A percentile compares a stretch with the other conserved stretches of the same genome.
Evolutionary conservation across 1,140 invertebrate genomes (phyloP).

Genomic region (Procambarus virginalis): DNA sequence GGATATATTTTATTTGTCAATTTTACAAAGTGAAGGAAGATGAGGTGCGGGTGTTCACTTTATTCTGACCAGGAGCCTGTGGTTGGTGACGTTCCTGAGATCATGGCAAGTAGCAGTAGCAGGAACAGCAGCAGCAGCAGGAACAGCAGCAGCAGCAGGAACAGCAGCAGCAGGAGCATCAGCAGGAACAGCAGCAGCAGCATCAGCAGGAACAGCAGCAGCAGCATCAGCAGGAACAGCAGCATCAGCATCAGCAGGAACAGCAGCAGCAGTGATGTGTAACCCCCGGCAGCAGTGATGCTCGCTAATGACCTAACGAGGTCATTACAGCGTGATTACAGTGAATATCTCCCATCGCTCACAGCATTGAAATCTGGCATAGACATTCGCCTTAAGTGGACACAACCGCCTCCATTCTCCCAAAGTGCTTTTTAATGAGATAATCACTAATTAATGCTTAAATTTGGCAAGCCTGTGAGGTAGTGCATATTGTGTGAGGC

Average conservation of each 20-base stretch:
- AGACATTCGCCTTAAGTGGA: constrained; percentile 2
- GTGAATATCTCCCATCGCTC: not conserved
- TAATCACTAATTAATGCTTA: constrained; percentile 5
- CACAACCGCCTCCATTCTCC: not conserved
- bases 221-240: too few species aligned
- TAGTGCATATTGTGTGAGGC: not conserved
- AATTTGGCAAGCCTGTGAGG: not conserved
- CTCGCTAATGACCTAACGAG: not conserved
- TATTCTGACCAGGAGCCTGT: too few species aligned
- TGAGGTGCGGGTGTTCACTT: too few species aligned
- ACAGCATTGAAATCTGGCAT: not conserved
- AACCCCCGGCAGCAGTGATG: not conserved
- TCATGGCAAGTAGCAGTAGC: not conserved
- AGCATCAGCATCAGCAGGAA: too few species aligned
- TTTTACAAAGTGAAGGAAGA: too few species aligned
- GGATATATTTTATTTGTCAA: too few species aligned
- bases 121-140: not conserved
- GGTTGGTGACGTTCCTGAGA: too few species aligned
- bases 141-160: not conserved
- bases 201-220: too few species aligned
- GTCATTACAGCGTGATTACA: not conserved
- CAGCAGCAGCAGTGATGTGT: not conserved
- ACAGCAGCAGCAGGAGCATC: too few species aligned
- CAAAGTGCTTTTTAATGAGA: constrained; percentile 13
- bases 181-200: too few species aligned